These are phyloP conservation scores for Nineta flava DNA, from an alignment of 2,888 invertebrate species.

Conservation along the genomic window DNA sequence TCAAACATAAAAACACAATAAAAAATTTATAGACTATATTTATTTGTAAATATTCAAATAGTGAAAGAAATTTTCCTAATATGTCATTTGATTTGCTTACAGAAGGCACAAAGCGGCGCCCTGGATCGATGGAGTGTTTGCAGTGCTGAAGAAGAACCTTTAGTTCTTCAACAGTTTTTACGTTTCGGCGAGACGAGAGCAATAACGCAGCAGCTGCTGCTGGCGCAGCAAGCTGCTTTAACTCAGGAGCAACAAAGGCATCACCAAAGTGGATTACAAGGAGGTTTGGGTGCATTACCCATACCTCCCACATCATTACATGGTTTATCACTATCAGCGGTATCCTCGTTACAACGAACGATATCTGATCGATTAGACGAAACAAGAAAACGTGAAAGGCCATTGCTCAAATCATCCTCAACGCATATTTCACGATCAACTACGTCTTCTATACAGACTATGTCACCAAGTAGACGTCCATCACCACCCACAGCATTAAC, in stretches of 20 bases:
- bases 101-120: constrained; percentile 70
- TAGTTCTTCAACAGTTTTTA: constrained; percentile 83
- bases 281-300: constrained; percentile 27
- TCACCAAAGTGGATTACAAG: constrained; percentile 25
- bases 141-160: constrained; percentile 75
- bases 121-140: constrained; percentile 82
- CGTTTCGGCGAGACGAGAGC: constrained; percentile 80
- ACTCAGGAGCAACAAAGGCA: constrained; percentile 27
- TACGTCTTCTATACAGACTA: constrained; percentile 36
- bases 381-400: constrained; percentile 6
- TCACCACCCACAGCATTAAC: constrained; percentile 39
- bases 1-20: too few relatives aligned
- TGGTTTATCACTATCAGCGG: constrained; percentile 6
- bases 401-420: constrained; percentile 21
- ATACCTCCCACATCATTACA: constrained; percentile 17
- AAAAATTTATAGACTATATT: too few relatives aligned
- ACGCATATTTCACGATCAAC: constrained; percentile 11
- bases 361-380: constrained; percentile 37
- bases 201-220: constrained; percentile 50
- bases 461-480: constrained; percentile 51
- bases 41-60: too few relatives aligned
- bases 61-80: too few relatives aligned
- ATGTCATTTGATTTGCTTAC: constrained; percentile 20
- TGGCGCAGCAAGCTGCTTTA: constrained; percentile 41
- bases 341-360: constrained; percentile 5